These are phyloP conservation scores for Panonychus citri DNA, from an alignment of 1,140 invertebrate species.

Conservation along the genomic window DNA sequence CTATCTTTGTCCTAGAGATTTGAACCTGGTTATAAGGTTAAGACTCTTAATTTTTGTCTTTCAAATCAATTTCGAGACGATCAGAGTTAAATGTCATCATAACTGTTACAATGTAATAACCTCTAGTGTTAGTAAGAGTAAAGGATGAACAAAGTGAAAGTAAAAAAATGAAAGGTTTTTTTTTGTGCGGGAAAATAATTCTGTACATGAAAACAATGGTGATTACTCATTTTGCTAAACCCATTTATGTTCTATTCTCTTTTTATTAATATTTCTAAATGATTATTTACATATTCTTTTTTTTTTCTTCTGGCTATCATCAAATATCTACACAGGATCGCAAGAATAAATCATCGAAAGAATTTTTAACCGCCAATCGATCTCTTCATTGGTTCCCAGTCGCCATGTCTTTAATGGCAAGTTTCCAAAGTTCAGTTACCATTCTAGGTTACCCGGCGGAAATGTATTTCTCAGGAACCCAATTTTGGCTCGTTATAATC, in stretches of 20 bases:
- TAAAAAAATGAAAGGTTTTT: too few species aligned
- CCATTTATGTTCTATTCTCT: not conserved
- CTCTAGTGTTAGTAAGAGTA: too few species aligned
- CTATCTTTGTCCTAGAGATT: too few species aligned
- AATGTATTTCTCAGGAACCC: constrained; percentile 16
- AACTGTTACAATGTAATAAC: too few species aligned
- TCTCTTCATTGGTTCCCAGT: constrained; percentile 56
- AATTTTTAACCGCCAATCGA: constrained; percentile 59
- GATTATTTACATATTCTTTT: not conserved
- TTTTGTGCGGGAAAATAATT: not conserved
- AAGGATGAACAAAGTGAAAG: too few species aligned
- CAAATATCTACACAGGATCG: constrained; percentile 25
- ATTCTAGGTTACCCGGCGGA: constrained; percentile 22
- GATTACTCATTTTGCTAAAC: not conserved
- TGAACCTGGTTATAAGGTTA: too few species aligned
- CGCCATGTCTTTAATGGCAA: constrained; percentile 49
- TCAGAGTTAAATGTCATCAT: too few species aligned
- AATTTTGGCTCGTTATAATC: constrained; percentile 15
- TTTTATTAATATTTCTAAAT: not conserved
- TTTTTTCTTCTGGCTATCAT: not conserved
- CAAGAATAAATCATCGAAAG: constrained; percentile 36
- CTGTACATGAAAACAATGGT: not conserved
- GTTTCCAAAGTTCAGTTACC: constrained; percentile 27
- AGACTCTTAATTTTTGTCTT: too few species aligned
- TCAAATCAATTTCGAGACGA: too few species aligned